phyloP scores from a whole-genome alignment of 2,113 vertebrate species.

The Microtus oregoni region DNA sequence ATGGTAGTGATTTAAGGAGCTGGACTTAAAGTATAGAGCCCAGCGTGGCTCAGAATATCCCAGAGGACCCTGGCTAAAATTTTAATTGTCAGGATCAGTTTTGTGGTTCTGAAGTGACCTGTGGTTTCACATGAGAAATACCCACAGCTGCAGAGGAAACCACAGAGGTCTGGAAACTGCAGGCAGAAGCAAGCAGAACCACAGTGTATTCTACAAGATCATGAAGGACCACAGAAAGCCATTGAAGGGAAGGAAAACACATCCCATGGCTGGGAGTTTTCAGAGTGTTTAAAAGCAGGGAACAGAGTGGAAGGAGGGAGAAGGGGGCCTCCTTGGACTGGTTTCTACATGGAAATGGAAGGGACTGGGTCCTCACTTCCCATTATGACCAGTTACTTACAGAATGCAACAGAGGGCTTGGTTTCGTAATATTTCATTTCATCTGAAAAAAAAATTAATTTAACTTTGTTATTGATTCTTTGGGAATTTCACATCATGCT shows the following conservation, averaged over 20 bases:
- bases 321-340: neutral
- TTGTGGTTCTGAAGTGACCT: constrained; percentile 71
- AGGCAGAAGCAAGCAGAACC: constrained; percentile 61
- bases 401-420: neutral
- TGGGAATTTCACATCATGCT: neutral
- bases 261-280: constrained; percentile 36
- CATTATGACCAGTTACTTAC: neutral
- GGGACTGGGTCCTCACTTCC: neutral
- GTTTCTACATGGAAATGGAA: constrained; percentile 44
- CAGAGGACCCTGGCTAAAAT: constrained; percentile 49
- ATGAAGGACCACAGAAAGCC: constrained; percentile 51
- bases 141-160: constrained; percentile 69
- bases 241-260: neutral
- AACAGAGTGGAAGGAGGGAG: neutral
- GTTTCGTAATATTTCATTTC: constrained; percentile 31
- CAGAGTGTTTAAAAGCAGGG: constrained; percentile 45
- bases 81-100: constrained; percentile 52
- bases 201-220: neutral
- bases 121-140: constrained; percentile 72
- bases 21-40: neutral
- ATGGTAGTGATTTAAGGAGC: constrained; percentile 44
- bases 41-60: constrained; percentile 31
- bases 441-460: neutral
- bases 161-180: constrained; percentile 43
- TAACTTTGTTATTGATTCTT: neutral